Percentiles rank a stretch among this genome's conserved stretches.
phyloP scores from a whole-genome alignment of 2,113 vertebrate species.

The Upupa epops region DNA sequence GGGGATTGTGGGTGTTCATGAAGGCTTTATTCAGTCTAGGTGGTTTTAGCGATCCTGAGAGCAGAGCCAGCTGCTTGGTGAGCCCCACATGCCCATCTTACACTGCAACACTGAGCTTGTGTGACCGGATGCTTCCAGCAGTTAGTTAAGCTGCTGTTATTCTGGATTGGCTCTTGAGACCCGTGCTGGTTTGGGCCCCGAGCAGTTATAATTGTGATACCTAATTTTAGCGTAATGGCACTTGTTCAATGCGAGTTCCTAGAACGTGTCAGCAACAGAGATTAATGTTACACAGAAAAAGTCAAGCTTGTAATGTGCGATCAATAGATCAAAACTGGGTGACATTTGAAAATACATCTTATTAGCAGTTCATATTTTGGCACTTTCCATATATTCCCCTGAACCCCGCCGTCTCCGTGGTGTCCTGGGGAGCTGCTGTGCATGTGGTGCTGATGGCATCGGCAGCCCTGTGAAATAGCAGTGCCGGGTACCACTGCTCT shows the following conservation, averaged over 20 bases:
- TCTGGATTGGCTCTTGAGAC: neutral
- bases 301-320: neutral
- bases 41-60: neutral
- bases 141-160: neutral
- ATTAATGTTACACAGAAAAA: slow-evolving; percentile 29
- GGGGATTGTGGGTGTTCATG: neutral
- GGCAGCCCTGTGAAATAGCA: neutral
- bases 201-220: neutral
- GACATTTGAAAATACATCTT: slow-evolving; percentile 50
- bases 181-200: neutral
- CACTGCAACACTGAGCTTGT: rapidly evolving
- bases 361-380: slow-evolving; percentile 60
- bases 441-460: neutral
- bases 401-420: neutral
- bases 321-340: slow-evolving; percentile 38
- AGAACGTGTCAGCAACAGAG: neutral
- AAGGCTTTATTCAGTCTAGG: neutral
- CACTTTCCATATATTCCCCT: neutral
- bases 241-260: neutral
- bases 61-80: neutral
- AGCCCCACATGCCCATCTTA: neutral
- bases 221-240: slow-evolving; percentile 6
- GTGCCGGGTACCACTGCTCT: neutral
- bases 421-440: neutral
- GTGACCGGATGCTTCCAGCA: neutral